Conservation (phyloP, 2,888 invertebrate species). For the Cosmopolites sordidus region DNA sequence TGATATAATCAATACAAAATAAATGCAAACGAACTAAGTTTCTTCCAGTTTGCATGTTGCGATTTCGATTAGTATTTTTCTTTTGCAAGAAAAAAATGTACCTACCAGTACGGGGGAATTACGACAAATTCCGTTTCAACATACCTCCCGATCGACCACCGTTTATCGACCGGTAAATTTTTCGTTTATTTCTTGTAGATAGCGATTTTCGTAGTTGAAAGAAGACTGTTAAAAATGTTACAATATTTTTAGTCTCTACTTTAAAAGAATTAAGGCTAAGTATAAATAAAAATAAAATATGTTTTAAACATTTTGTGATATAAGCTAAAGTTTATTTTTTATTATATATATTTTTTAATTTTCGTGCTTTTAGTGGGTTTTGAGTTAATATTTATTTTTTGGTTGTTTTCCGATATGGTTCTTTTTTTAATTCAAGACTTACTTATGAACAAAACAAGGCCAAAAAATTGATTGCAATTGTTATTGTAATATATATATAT, state of each 20-base stretch:
- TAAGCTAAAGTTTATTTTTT: constrained; percentile 41
- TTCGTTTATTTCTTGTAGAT: constrained; percentile 21
- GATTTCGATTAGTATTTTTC: no score
- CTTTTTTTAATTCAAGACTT: no score
- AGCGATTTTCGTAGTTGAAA: constrained; percentile 43
- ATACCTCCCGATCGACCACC: no score
- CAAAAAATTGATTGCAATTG: constrained; percentile 1
- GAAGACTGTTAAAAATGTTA: constrained; percentile 49
- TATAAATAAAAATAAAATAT: constrained; percentile 41
- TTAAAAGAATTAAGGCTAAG: constrained; percentile 38
- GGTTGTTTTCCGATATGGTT: no score
- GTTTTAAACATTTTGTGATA: constrained; percentile 51
- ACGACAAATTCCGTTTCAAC: no score
- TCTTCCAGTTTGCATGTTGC: no score
- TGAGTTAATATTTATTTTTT: not conserved
- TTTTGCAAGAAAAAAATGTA: no score
- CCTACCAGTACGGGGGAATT: no score
- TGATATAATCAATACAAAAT: no score
- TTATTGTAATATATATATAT: not conserved
- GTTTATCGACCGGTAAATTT: no score
- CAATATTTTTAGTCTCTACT: constrained; percentile 36
- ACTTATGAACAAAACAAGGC: constrained; percentile 1
- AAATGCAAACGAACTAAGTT: no score
- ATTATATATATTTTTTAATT: constrained; percentile 37
- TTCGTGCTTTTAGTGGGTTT: constrained; percentile 36